A percentile compares a stretch with the other conserved stretches of the same genome.
Evolutionary conservation across 2,888 invertebrate genomes (phyloP).

Genomic region (Pantelozetes paolii): DNA sequence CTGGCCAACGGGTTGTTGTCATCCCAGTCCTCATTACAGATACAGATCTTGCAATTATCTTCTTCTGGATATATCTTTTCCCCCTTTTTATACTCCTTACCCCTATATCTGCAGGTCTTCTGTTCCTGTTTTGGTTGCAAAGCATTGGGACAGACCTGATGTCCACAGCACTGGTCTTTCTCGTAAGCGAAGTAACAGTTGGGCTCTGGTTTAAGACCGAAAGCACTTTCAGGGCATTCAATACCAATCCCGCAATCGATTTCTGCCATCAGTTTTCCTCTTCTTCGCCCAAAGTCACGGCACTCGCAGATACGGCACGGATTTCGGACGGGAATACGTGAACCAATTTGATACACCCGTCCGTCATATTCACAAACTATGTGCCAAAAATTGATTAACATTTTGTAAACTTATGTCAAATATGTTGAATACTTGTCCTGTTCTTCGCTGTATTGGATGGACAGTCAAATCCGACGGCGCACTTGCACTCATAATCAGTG

Average conservation of each 20-base stretch:
- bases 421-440: neutral
- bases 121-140: neutral
- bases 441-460: neutral
- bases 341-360: constrained; percentile 31
- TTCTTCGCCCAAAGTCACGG: constrained; percentile 26
- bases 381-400: neutral
- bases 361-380: constrained; percentile 30
- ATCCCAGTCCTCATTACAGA: constrained; percentile 45
- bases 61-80: constrained; percentile 45
- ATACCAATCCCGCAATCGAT: constrained; percentile 30
- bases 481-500: constrained; percentile 23
- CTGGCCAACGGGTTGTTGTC: constrained; percentile 39
- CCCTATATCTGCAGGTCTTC: constrained; percentile 42
- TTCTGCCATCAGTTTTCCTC: neutral
- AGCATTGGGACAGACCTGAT: constrained; percentile 33
- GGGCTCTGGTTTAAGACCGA: constrained; percentile 27
- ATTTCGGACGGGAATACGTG: constrained; percentile 15
- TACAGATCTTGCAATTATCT: constrained; percentile 44
- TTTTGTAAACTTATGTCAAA: neutral
- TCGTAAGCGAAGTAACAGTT: constrained; percentile 34
- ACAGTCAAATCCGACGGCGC: constrained; percentile 40
- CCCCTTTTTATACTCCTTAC: constrained; percentile 42
- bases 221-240: constrained; percentile 37
- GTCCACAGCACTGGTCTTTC: constrained; percentile 34
- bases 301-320: constrained; percentile 39